These are phyloP conservation scores for Agapornis canus DNA, from an alignment of 2,797 vertebrate genomes.

Conservation along the genomic window DNA sequence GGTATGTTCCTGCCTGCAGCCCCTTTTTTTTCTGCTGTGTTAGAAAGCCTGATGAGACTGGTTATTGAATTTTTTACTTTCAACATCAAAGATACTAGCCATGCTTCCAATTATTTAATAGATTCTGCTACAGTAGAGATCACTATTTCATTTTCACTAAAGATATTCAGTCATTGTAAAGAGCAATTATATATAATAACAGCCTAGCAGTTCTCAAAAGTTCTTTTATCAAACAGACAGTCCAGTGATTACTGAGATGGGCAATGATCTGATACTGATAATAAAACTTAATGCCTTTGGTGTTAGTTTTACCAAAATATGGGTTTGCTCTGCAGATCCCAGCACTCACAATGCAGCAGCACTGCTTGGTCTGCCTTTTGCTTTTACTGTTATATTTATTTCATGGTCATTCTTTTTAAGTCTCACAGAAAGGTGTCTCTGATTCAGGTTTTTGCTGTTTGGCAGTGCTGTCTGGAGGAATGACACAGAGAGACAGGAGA, in stretches of 20 bases:
- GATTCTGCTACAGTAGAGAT: conserved; percentile 68
- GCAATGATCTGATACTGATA: conserved; percentile 58
- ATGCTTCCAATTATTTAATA: conserved; percentile 76
- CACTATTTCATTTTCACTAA: conserved; percentile 67
- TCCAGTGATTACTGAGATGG: conserved; percentile 52
- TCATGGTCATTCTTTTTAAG: background rate
- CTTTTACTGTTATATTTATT: conserved; percentile 29
- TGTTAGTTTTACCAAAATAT: conserved; percentile 45
- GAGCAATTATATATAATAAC: conserved; percentile 74
- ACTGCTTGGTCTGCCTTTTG: background rate
- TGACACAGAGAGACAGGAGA: background rate
- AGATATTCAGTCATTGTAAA: conserved; percentile 70
- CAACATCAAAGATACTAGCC: conserved; percentile 68
- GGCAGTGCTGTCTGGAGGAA: background rate
- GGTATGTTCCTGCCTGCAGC: conserved; percentile 55
- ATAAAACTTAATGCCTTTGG: conserved; percentile 26
- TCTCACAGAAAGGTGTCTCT: background rate
- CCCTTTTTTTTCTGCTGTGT: conserved; percentile 58
- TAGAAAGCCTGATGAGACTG: conserved; percentile 67
- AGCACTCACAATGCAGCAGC: background rate
- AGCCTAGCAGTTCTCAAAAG: conserved; percentile 60
- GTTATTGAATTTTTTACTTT: conserved; percentile 75
- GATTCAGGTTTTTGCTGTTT: background rate
- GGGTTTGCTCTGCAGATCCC: background rate
- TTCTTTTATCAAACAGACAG: conserved; percentile 68